Conservation (phyloP, 1,140 invertebrate genomes). For the Drosophila repletoides region DNA sequence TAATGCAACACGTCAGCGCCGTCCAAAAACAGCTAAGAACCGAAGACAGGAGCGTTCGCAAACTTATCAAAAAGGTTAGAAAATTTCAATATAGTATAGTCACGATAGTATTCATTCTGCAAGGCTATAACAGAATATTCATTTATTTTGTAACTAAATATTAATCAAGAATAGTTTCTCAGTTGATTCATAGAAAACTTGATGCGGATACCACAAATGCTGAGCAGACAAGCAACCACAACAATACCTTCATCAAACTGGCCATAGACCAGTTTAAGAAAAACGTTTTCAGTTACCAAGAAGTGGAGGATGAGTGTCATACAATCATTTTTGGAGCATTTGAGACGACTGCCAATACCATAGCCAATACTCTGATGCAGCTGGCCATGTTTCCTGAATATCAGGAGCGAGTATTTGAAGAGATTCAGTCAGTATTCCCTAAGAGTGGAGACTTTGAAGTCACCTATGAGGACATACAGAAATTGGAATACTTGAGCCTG, state of each 20-base stretch:
- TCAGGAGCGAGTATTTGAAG: constrained; percentile 85
- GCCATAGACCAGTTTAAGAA: constrained; percentile 33
- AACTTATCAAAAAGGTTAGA: constrained; percentile 2
- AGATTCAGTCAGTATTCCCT: constrained; percentile 85
- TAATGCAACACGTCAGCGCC: neutral
- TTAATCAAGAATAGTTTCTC: neutral
- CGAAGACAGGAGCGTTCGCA: neutral
- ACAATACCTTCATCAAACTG: constrained; percentile 18
- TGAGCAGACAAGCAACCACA: neutral
- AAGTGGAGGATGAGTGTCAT: constrained; percentile 54
- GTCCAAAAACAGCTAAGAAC: neutral
- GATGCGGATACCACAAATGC: neutral
- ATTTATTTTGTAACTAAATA: neutral
- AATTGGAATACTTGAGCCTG: constrained; percentile 86
- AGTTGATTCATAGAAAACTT: constrained; percentile 28
- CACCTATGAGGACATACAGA: constrained; percentile 83
- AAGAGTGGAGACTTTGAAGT: constrained; percentile 71
- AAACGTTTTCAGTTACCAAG: constrained; percentile 26
- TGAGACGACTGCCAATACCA: constrained; percentile 55
- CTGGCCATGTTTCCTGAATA: constrained; percentile 64
- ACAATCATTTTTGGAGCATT: constrained; percentile 51
- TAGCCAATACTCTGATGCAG: constrained; percentile 36
- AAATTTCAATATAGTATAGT: too few relatives aligned
- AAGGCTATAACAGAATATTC: too few relatives aligned
- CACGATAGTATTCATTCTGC: too few relatives aligned